Conservation (phyloP, 2,888 invertebrate genomes). For the Agapetus fuscipes region DNA sequence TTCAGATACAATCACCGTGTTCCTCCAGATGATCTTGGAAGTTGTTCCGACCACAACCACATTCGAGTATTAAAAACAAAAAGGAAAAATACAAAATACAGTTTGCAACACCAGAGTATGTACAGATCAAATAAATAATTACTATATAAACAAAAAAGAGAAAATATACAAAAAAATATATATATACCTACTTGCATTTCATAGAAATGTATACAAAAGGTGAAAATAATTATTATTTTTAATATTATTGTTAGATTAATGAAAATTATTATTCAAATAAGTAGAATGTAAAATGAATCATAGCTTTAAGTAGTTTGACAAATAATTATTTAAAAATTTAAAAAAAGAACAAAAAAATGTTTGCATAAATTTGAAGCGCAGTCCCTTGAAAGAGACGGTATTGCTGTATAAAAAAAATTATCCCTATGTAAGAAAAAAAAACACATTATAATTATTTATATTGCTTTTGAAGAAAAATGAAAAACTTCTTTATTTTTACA, state of each 20-base stretch:
- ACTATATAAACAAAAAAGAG: neutral
- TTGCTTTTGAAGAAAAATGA: too few relatives aligned
- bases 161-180: neutral
- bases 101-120: constrained; percentile 1
- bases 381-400: too few relatives aligned
- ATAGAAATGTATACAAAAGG: constrained; percentile 1
- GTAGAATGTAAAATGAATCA: neutral
- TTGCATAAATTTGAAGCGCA: too few relatives aligned
- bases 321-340: too few relatives aligned
- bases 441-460: too few relatives aligned
- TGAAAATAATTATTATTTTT: too few relatives aligned
- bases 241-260: too few relatives aligned
- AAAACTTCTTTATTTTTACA: too few relatives aligned
- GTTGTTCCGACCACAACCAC: constrained; percentile 81
- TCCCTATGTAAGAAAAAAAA: too few relatives aligned
- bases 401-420: too few relatives aligned
- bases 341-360: constrained; percentile 3
- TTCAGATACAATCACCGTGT: constrained; percentile 80
- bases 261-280: too few relatives aligned
- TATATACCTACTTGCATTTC: constrained; percentile 2
- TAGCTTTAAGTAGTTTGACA: neutral
- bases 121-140: neutral
- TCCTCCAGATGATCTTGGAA: constrained; percentile 81
- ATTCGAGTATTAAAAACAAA: constrained; percentile 51
- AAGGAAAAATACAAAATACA: neutral